Evolutionary conservation across 2,888 invertebrate species (phyloP).

Genomic region (Folsomia candida): DNA sequence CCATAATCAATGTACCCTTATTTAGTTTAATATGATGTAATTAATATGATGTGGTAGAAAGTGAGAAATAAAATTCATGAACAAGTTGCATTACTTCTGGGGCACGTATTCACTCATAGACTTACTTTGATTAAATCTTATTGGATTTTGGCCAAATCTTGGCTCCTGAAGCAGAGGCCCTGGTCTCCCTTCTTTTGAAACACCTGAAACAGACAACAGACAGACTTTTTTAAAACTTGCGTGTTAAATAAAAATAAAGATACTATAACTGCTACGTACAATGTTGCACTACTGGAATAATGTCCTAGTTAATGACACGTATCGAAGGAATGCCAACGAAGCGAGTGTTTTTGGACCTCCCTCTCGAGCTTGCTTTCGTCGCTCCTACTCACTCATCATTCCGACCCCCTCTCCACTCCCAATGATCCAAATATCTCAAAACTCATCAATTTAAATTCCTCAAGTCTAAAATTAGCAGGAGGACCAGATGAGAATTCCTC

Average conservation of each 20-base stretch:
- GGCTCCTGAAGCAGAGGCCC: constrained; percentile 85
- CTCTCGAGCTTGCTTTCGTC: not conserved
- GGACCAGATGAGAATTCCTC: not conserved
- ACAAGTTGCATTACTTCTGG: no score
- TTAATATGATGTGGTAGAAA: no score
- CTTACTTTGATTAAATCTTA: no score
- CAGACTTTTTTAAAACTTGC: no score
- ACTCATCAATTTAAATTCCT: not conserved
- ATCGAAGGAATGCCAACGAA: not conserved
- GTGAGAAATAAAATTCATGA: no score
- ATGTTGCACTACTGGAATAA: no score
- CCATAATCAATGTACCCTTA: no score
- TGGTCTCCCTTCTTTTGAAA: constrained; percentile 59
- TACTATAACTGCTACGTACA: no score
- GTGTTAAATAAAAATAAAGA: not conserved
- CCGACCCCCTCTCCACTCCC: not conserved
- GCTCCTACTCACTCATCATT: not conserved
- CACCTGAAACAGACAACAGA: constrained; percentile 36
- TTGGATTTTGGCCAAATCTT: constrained; percentile 80
- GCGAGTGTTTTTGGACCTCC: not conserved
- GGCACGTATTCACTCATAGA: no score
- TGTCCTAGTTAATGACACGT: not conserved
- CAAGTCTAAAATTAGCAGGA: not conserved
- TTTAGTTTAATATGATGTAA: no score
- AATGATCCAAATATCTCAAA: not conserved